Conservation (phyloP, 2,888 invertebrate genomes). For the Theretra japonica region DNA sequence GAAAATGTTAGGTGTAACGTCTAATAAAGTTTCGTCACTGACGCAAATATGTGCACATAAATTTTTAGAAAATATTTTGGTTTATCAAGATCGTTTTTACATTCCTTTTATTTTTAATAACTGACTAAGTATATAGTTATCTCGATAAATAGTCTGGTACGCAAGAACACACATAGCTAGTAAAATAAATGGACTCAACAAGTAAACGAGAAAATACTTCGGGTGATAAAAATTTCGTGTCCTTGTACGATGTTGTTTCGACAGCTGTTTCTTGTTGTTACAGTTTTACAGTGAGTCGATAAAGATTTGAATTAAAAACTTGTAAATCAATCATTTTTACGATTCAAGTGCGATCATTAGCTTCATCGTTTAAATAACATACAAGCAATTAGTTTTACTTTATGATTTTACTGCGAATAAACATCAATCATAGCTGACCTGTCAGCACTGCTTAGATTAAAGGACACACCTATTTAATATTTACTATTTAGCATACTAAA, state of each 20-base stretch:
- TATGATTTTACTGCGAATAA: slow-evolving; percentile 28
- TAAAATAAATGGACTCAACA: slow-evolving; percentile 36
- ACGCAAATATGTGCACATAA: slow-evolving; percentile 60
- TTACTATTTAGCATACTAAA: no score
- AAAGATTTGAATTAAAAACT: slow-evolving; percentile 40
- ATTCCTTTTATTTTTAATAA: slow-evolving; percentile 52
- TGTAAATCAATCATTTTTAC: slow-evolving; percentile 49
- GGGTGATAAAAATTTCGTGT: slow-evolving; percentile 43
- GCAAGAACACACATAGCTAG: slow-evolving; percentile 36
- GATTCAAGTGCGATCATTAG: slow-evolving; percentile 32
- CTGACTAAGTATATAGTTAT: slow-evolving; percentile 45
- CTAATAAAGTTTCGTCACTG: slow-evolving; percentile 53
- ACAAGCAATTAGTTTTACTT: slow-evolving; percentile 23
- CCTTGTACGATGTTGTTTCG: slow-evolving; percentile 40
- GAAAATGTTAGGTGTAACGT: slow-evolving; percentile 25
- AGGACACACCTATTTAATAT: no score
- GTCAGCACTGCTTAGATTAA: not conserved
- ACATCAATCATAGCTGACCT: not conserved
- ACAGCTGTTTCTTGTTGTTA: slow-evolving; percentile 43
- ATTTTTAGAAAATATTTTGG: slow-evolving; percentile 55
- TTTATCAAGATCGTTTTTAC: slow-evolving; percentile 48
- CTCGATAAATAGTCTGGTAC: slow-evolving; percentile 34
- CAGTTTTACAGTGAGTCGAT: slow-evolving; percentile 43
- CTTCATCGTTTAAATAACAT: slow-evolving; percentile 14
- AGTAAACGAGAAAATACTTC: slow-evolving; percentile 38